phyloP scores from a whole-genome alignment of 2,888 invertebrate species.

The Parapristionchus giblindavisi region DNA sequence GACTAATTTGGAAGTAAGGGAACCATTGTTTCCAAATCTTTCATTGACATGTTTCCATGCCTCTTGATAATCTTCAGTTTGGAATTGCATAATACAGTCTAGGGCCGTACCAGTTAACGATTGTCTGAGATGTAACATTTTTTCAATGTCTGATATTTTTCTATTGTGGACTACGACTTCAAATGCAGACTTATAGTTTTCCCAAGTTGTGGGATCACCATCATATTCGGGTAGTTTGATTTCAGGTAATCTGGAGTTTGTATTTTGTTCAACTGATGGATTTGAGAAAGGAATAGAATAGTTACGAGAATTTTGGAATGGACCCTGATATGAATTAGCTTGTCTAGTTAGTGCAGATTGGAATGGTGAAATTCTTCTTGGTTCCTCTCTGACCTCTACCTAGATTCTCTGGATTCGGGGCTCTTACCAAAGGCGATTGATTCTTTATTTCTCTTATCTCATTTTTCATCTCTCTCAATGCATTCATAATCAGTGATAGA shows the following conservation, averaged over 20 bases:
- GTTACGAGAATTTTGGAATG: too few species aligned
- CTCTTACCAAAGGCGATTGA: too few species aligned
- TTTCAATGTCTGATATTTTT: background rate
- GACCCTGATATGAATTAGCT: too few species aligned
- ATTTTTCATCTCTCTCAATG: too few species aligned
- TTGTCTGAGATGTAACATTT: background rate
- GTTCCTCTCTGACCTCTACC: too few species aligned
- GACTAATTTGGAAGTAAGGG: background rate
- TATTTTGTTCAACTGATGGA: too few species aligned
- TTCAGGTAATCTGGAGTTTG: slow-evolving; percentile 2
- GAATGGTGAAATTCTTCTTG: too few species aligned
- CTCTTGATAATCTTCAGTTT: background rate
- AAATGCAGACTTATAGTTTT: background rate
- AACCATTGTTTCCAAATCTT: background rate
- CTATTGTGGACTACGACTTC: background rate
- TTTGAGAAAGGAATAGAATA: too few species aligned
- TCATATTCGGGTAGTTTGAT: background rate
- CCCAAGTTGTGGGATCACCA: background rate
- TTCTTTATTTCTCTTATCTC: too few species aligned
- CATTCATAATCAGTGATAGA: too few species aligned
- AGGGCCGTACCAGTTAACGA: background rate
- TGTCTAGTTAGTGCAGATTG: too few species aligned
- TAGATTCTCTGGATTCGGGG: too few species aligned
- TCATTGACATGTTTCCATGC: background rate
- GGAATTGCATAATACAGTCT: background rate